phyloP scores from a whole-genome alignment of 1,140 invertebrate species.

The Cataglyphis hispanica region DNA sequence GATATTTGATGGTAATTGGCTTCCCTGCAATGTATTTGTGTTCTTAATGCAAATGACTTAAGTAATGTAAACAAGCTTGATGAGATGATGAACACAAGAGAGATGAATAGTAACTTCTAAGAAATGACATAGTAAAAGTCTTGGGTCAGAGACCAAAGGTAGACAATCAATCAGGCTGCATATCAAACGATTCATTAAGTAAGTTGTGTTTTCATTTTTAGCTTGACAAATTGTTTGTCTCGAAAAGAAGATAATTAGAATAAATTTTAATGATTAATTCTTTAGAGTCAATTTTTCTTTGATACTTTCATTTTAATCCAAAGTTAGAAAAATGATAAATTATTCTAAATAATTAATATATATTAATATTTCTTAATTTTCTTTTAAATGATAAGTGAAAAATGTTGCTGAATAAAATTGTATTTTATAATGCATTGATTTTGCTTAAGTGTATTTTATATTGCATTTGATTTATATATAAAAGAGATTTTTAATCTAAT shows the following conservation, averaged over 20 bases:
- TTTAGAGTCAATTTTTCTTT: too few relatives aligned
- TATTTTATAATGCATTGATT: not conserved
- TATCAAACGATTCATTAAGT: not conserved
- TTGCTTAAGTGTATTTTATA: not conserved
- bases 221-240: conserved; percentile 10
- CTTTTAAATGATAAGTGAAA: not conserved
- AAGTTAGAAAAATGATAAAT: too few relatives aligned
- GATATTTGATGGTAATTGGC: not conserved
- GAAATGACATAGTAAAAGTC: too few relatives aligned
- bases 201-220: not conserved
- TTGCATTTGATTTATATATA: not conserved
- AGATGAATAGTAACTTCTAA: conserved; percentile 8
- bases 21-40: not conserved
- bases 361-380: not conserved
- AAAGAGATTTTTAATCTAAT: not conserved
- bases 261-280: too few relatives aligned
- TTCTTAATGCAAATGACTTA: conserved; percentile 31
- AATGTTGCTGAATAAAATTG: not conserved
- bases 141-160: not conserved
- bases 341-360: not conserved
- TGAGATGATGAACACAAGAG: not conserved
- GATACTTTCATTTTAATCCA: too few relatives aligned
- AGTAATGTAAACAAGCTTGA: conserved; percentile 20
- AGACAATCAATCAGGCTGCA: not conserved
- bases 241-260: not conserved